phyloP scores from a whole-genome alignment of 2,888 invertebrate genomes.

The Drosophila algonquin region DNA sequence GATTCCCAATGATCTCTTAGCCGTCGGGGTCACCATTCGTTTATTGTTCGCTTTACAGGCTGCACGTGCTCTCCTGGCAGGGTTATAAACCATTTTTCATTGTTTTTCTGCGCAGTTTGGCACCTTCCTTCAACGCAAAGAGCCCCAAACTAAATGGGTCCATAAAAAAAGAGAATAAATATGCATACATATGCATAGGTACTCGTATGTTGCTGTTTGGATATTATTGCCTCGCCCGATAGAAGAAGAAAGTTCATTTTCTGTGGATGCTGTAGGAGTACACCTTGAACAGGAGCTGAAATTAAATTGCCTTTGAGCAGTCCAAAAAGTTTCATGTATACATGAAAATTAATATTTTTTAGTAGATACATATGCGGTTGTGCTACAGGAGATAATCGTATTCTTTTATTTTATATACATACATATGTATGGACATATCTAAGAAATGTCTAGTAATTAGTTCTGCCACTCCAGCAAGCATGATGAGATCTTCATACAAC shows the following conservation, averaged over 20 bases:
- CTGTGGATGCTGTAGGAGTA: neutral
- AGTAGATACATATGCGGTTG: neutral
- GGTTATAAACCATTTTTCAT: constrained; percentile 41
- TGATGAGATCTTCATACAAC: constrained; percentile 27
- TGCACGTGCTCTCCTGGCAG: constrained; percentile 42
- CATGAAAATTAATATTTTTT: neutral
- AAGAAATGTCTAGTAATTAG: constrained; percentile 8
- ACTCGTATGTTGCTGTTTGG: constrained; percentile 18
- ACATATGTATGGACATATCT: too few species aligned
- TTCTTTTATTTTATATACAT: too few species aligned
- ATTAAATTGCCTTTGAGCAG: constrained; percentile 13
- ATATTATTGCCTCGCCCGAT: constrained; percentile 26
- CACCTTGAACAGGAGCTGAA: constrained; percentile 30
- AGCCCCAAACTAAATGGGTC: constrained; percentile 25
- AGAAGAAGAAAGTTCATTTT: neutral
- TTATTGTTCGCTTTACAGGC: constrained; percentile 40
- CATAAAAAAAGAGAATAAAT: constrained; percentile 29
- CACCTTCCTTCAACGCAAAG: constrained; percentile 19
- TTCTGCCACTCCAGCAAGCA: constrained; percentile 28
- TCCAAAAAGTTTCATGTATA: neutral
- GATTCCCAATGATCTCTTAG: constrained; percentile 29
- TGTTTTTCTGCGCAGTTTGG: constrained; percentile 24
- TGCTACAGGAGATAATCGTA: neutral
- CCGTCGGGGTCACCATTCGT: constrained; percentile 35
- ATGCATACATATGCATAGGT: neutral